Conservation (phyloP, 2,113 vertebrate species). For the Pituophis catenifer region DNA sequence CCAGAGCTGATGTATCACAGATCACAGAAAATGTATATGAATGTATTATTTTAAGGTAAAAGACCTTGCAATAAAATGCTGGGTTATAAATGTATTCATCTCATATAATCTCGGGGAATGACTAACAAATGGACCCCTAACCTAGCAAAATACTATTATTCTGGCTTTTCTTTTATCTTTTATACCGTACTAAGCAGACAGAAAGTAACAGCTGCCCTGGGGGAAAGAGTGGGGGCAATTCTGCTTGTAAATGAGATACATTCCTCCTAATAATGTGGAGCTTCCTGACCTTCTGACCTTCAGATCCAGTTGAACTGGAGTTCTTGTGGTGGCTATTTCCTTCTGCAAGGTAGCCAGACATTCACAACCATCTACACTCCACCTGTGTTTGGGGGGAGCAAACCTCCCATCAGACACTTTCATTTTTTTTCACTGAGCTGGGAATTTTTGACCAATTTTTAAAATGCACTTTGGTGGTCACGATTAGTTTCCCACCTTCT, state of each 20-base stretch:
- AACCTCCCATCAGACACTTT: not conserved
- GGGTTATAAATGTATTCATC: not conserved
- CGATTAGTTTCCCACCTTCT: not conserved
- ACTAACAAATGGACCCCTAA: not conserved
- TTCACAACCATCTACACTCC: not conserved
- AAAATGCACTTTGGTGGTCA: not conserved
- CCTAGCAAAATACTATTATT: not conserved
- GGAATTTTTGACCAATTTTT: not conserved
- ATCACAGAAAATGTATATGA: not conserved
- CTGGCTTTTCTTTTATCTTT: not conserved
- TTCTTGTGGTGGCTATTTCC: not conserved
- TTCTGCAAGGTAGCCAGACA: not conserved
- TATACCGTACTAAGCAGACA: not conserved
- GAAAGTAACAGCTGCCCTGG: not conserved
- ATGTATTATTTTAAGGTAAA: not conserved
- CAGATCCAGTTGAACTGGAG: not conserved
- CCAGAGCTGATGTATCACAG: not conserved
- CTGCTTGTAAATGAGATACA: not conserved
- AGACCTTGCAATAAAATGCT: not conserved
- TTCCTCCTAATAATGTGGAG: not conserved
- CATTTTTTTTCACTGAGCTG: not conserved
- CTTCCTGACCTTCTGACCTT: not conserved
- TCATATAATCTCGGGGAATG: not conserved
- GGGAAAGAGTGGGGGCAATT: not conserved
- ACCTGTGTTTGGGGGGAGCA: not conserved